A percentile compares a stretch with the other conserved stretches of the same genome.
These are phyloP conservation scores for Oreortyx pictus DNA, from an alignment of 2,797 vertebrate species.

Conservation along the genomic window DNA sequence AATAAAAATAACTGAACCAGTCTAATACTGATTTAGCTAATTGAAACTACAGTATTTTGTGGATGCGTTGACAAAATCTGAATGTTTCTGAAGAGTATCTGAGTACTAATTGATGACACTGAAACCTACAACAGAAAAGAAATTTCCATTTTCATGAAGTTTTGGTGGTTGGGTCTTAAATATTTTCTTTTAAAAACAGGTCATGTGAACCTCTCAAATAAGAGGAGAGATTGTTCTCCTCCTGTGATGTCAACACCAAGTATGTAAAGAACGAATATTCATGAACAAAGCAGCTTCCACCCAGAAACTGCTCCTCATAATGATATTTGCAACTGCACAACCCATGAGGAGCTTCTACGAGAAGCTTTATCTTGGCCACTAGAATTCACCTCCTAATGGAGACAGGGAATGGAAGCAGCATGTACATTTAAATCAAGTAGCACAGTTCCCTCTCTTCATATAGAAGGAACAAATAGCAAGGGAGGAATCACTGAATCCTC, in stretches of 20 bases:
- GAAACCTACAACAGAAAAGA: background rate
- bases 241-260: background rate
- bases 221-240: background rate
- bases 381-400: background rate
- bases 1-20: background rate
- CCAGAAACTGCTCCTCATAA: background rate
- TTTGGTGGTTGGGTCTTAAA: background rate
- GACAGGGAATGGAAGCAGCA: background rate
- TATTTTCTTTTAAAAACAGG: background rate
- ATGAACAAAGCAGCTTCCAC: background rate
- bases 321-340: background rate
- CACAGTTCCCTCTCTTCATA: background rate
- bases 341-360: accelerated
- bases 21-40: background rate
- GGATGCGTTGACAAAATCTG: background rate
- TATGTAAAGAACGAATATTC: background rate
- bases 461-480: background rate
- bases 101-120: background rate
- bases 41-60: background rate
- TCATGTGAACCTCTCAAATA: accelerated
- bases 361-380: background rate
- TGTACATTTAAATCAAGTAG: background rate
- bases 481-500: background rate
- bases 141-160: background rate
- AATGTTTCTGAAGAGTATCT: background rate